These are phyloP conservation scores for Agrochola macilenta DNA, from an alignment of 2,888 invertebrate genomes.

Conservation along the genomic window DNA sequence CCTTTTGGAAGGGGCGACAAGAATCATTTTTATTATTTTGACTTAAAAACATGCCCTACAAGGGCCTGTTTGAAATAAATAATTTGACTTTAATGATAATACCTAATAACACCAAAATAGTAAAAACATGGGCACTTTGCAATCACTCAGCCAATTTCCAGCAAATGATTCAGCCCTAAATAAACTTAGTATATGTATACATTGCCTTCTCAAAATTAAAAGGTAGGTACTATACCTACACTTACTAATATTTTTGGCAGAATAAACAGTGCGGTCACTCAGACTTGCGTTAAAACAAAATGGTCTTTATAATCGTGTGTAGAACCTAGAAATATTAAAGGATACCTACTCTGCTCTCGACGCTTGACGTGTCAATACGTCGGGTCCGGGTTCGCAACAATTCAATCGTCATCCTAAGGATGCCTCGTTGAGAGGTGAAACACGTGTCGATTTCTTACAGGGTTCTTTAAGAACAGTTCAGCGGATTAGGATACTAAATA, in stretches of 20 bases:
- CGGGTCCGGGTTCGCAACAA: too few species aligned
- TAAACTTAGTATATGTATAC: conserved; percentile 49
- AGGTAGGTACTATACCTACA: conserved; percentile 50
- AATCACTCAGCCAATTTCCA: conserved; percentile 25
- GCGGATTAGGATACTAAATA: too few species aligned
- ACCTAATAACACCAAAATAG: neutral
- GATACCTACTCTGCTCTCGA: neutral
- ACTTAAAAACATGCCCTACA: too few species aligned
- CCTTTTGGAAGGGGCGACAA: too few species aligned
- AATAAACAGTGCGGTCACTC: conserved; percentile 14
- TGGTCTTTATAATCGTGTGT: neutral
- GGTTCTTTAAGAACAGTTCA: too few species aligned
- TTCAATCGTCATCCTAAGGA: too few species aligned
- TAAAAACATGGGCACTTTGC: conserved; percentile 9
- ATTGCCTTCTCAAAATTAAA: conserved; percentile 42
- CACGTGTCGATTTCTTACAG: too few species aligned
- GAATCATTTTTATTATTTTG: too few species aligned
- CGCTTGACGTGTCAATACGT: too few species aligned
- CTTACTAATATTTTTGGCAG: conserved; percentile 18
- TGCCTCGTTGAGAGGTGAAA: too few species aligned
- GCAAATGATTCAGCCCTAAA: conserved; percentile 53
- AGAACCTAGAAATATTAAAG: neutral
- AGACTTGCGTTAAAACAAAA: conserved; percentile 8
- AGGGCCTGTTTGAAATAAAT: too few species aligned
- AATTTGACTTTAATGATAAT: neutral